Evolutionary conservation across 2,113 vertebrate genomes (phyloP).

Genomic region (Cariama cristata): DNA sequence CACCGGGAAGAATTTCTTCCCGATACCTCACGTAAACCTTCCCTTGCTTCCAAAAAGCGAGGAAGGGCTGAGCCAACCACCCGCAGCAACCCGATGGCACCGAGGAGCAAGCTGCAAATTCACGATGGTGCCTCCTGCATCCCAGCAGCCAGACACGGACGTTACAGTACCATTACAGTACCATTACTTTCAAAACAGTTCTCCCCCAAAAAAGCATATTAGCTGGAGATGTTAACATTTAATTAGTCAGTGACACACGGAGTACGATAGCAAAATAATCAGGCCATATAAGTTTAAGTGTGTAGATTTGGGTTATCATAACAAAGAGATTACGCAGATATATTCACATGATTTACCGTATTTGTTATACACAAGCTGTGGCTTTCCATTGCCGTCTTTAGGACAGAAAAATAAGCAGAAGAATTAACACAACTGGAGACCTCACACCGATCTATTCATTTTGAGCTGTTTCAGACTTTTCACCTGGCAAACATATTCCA

Average conservation of each 20-base stretch:
- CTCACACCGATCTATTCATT: background rate
- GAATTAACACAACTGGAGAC: background rate
- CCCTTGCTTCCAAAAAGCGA: background rate
- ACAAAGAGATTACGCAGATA: background rate
- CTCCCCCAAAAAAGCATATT: fast-evolving
- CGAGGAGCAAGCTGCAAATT: background rate
- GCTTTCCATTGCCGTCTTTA: background rate
- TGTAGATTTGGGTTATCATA: background rate
- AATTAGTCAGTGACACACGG: background rate
- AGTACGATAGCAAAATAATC: background rate
- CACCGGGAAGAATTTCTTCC: too few species aligned
- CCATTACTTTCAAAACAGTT: background rate
- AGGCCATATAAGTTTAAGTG: background rate
- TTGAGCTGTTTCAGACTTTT: background rate
- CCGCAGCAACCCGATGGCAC: fast-evolving
- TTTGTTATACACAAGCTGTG: background rate
- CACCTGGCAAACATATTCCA: background rate
- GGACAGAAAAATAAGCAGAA: background rate
- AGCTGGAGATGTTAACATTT: background rate
- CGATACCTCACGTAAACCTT: too few species aligned
- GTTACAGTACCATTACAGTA: too few species aligned
- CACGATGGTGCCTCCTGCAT: background rate
- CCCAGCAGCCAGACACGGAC: fast-evolving
- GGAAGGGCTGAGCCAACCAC: background rate
- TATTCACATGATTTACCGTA: background rate